Base-by-base conservation (phyloP, 2,797 vertebrate genomes). In the Tachyglossus aculeatus region DNA sequence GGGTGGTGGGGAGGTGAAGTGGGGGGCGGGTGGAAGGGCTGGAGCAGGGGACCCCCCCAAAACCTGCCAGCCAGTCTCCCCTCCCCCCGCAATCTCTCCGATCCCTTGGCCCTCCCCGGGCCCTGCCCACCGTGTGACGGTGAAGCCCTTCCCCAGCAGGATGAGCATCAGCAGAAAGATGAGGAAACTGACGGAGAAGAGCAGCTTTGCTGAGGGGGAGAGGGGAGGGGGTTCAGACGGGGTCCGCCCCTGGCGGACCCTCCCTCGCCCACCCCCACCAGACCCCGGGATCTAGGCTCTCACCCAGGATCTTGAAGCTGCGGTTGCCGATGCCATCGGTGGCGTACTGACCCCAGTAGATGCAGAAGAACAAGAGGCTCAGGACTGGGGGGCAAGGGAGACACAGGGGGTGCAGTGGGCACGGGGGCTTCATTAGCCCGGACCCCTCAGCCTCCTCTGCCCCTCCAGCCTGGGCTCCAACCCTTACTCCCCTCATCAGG, bases 161-260 rank as follows among this genome's bases (percentile, higher is more conserved):
- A 97, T 96, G 72, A 97, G 92, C 94, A 96, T 95, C 79, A 97
- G 93, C 45, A 97, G 92, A 89, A 98, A 98, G 86, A 96, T 91
- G 89, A 98, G 89, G 90, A 96, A 98, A 86, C 95, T 97, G 89
- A 95, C 90, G 25, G 96, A 98, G 93, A 97, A 97, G 70, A 98
- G 91, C 88, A 97, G 93, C 91, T 97, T 98, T 89, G 95, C 96
- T 97, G 91, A 25, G 89, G 83, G 78, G 81, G 73, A 70, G 52
- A 43, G 61, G 40, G 39, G 22, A 2, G 2, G 2, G 41, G 44
- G 25, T 21, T 31, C 7, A 1, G 14, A 7, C 24, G 12, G 19
- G 27, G 18, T 38, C 19, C 37, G 7, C 34, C 27, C 18, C 14
- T 4, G 14, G 25, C 22, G 5, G 2, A 9, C 19, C 3, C 15